These are phyloP conservation scores for Aethina tumida DNA, from an alignment of 1,140 invertebrate species.

Conservation along the genomic window DNA sequence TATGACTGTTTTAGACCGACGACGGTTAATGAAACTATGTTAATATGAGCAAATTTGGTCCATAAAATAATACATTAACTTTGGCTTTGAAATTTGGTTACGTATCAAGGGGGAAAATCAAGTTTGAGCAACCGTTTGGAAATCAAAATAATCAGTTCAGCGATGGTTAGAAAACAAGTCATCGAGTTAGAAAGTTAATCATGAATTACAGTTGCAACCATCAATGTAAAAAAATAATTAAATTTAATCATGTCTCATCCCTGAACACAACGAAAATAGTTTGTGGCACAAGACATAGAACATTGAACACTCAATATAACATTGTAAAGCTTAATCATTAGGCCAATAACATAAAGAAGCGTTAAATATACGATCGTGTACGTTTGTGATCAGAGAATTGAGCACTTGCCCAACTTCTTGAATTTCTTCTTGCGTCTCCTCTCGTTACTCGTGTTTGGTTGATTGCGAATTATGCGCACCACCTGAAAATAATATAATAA, in stretches of 20 bases:
- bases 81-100: constrained; percentile 4
- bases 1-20: too few relatives aligned
- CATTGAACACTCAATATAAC: constrained; percentile 19
- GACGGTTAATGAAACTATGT: too few relatives aligned
- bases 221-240: constrained; percentile 1
- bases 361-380: constrained; percentile 4
- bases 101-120: constrained; percentile 1
- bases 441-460: constrained; percentile 56
- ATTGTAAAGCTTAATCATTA: constrained; percentile 17
- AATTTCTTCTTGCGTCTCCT: constrained; percentile 39
- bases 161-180: background rate
- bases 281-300: constrained; percentile 8
- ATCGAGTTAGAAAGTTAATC: background rate
- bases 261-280: constrained; percentile 2
- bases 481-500: constrained; percentile 41
- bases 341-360: constrained; percentile 5
- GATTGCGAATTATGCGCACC: constrained; percentile 64
- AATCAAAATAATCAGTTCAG: background rate
- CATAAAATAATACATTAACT: constrained; percentile 5
- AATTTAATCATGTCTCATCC: background rate
- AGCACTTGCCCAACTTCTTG: constrained; percentile 28
- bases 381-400: constrained; percentile 19
- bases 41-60: constrained; percentile 12
- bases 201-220: constrained; percentile 1
- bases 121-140: constrained; percentile 3